Conservation (phyloP, 92 coral and sea anemone species). For the Scolanthus callimorphus region DNA sequence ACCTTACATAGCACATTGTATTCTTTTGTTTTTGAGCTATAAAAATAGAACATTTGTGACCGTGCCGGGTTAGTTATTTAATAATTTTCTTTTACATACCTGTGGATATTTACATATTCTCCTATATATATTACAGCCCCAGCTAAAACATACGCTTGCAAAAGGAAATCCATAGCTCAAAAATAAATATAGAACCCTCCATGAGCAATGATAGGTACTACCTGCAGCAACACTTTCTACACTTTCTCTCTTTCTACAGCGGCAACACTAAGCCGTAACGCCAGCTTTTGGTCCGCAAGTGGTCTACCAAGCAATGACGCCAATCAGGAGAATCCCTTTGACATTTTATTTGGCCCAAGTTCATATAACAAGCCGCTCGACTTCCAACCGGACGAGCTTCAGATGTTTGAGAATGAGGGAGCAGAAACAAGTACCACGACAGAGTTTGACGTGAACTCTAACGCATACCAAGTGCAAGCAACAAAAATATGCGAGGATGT, state of each 20-base stretch:
- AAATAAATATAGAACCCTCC: no score
- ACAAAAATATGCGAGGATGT: neutral
- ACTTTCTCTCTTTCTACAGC: constrained; percentile 4
- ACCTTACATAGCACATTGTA: no score
- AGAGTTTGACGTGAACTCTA: constrained; percentile 6
- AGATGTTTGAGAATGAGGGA: constrained; percentile 60
- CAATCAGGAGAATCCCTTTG: constrained; percentile 44
- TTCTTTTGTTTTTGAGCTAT: no score
- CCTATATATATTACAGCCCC: no score
- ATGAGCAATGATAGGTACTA: no score
- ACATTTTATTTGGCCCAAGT: constrained; percentile 65
- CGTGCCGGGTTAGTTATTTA: no score
- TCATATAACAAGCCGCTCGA: constrained; percentile 65
- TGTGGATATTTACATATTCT: no score
- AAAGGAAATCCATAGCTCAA: no score
- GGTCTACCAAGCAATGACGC: constrained; percentile 28
- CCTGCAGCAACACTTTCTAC: neutral
- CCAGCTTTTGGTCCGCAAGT: constrained; percentile 75
- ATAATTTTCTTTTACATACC: no score
- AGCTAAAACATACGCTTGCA: no score
- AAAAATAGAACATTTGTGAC: no score
- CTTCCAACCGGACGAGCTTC: constrained; percentile 71
- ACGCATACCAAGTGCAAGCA: neutral
- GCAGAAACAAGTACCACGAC: constrained; percentile 2
- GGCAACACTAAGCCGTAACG: constrained; percentile 20